These are phyloP conservation scores for Rhodophaea formosa DNA, from an alignment of 2,888 invertebrate species.

Conservation along the genomic window DNA sequence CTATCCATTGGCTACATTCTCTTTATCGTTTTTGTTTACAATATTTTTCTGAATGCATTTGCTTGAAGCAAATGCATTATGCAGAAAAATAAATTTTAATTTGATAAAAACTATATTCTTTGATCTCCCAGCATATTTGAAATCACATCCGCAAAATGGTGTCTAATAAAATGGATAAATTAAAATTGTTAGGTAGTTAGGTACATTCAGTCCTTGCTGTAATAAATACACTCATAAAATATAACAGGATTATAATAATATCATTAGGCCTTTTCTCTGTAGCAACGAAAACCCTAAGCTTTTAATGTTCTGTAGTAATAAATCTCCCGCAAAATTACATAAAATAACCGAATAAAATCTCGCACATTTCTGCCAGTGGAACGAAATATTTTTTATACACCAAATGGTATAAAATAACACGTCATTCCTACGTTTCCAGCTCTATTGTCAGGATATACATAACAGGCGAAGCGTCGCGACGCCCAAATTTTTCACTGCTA, in stretches of 20 bases:
- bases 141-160: too few relatives aligned
- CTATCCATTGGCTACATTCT: too few relatives aligned
- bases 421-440: constrained; percentile 27
- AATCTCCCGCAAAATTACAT: constrained; percentile 1
- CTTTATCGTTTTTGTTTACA: too few relatives aligned
- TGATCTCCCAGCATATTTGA: too few relatives aligned
- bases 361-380: constrained; percentile 4
- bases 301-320: constrained; percentile 7
- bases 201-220: too few relatives aligned
- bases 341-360: constrained; percentile 12
- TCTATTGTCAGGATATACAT: constrained; percentile 46
- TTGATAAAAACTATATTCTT: too few relatives aligned
- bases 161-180: too few relatives aligned
- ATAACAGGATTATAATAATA: not conserved
- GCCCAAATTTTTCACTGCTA: constrained; percentile 55
- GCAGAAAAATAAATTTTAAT: too few relatives aligned
- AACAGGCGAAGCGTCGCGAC: constrained; percentile 33
- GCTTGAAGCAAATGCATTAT: too few relatives aligned
- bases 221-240: not conserved
- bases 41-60: too few relatives aligned
- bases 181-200: too few relatives aligned
- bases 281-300: not conserved
- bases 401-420: constrained; percentile 13
- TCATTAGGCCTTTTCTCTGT: not conserved
- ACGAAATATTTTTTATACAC: constrained; percentile 10